Conservation (phyloP, 2,113 vertebrate genomes). For the Tricholaema leucomelas region DNA sequence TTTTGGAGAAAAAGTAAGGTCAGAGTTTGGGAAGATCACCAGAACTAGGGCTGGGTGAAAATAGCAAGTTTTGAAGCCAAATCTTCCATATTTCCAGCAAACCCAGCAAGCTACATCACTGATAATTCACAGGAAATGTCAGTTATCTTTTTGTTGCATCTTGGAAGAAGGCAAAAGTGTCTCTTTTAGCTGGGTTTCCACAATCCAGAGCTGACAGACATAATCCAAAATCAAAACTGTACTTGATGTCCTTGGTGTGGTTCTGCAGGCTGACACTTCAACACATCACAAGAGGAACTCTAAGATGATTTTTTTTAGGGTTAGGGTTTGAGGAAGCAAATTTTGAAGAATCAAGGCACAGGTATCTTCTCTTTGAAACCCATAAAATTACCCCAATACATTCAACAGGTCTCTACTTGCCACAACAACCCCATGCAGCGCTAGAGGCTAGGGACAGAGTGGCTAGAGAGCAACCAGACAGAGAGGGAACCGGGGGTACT, state of each 20-base stretch:
- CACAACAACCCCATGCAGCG: too few relatives aligned
- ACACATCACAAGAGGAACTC: not conserved
- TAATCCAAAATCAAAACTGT: not conserved
- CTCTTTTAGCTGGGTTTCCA: not conserved
- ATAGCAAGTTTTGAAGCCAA: not conserved
- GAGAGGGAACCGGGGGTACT: too few relatives aligned
- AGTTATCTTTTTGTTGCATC: not conserved
- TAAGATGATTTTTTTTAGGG: rapidly evolving
- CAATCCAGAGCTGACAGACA: not conserved
- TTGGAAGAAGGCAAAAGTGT: not conserved
- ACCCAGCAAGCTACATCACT: rapidly evolving
- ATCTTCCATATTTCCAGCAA: slow-evolving; percentile 6
- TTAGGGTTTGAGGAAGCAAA: not conserved
- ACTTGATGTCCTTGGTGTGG: not conserved
- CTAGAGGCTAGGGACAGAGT: too few relatives aligned
- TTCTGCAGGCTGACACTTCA: not conserved
- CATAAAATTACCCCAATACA: not conserved
- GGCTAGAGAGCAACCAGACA: too few relatives aligned
- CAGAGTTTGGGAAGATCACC: slow-evolving; percentile 32
- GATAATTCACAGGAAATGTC: not conserved
- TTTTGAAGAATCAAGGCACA: not conserved
- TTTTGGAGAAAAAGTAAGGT: not conserved
- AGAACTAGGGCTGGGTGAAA: not conserved
- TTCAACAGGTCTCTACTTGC: not conserved
- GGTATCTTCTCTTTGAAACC: not conserved